phyloP scores from a whole-genome alignment of 1,140 invertebrate species.

The Drosophila navojoa region DNA sequence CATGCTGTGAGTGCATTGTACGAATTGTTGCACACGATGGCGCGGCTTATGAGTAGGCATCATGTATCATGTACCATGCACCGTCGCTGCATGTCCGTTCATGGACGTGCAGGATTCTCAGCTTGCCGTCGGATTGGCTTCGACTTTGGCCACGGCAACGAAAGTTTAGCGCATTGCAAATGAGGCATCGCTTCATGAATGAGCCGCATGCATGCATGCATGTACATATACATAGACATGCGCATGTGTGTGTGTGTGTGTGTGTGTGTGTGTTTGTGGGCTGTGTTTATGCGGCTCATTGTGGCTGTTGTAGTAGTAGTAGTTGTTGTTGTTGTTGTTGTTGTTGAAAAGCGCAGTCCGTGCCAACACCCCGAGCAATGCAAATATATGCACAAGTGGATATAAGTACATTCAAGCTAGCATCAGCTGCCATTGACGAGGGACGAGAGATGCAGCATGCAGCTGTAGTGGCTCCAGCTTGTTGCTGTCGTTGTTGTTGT shows the following conservation, averaged over 20 bases:
- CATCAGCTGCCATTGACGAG: conserved; percentile 45
- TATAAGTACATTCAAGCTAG: conserved; percentile 58
- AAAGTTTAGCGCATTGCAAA: conserved; percentile 58
- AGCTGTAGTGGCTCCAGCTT: too few species aligned
- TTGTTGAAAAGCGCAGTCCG: conserved; percentile 63
- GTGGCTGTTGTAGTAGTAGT: not conserved
- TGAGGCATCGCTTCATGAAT: conserved; percentile 40
- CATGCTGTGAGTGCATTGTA: not conserved
- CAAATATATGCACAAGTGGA: conserved; percentile 69
- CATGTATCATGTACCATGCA: not conserved
- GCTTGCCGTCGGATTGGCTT: conserved; percentile 59
- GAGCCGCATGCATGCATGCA: too few species aligned
- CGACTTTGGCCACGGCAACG: conserved; percentile 31
- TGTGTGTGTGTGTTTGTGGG: conserved; percentile 2
- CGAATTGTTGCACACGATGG: not conserved
- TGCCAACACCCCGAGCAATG: conserved; percentile 57
- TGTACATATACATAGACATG: not conserved
- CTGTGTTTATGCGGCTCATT: conserved; percentile 32
- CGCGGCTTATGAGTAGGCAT: not conserved
- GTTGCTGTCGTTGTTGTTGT: conserved; percentile 49
- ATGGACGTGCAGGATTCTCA: conserved; percentile 41
- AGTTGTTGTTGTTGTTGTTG: too few species aligned
- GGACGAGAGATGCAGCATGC: not conserved
- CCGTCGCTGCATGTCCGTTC: not conserved
- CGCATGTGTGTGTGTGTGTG: not conserved